A percentile compares a stretch with the other conserved stretches of the same genome.
These are phyloP conservation scores for Brachyistius frenatus DNA, from an alignment of 2,113 vertebrate species.

Conservation along the genomic window DNA sequence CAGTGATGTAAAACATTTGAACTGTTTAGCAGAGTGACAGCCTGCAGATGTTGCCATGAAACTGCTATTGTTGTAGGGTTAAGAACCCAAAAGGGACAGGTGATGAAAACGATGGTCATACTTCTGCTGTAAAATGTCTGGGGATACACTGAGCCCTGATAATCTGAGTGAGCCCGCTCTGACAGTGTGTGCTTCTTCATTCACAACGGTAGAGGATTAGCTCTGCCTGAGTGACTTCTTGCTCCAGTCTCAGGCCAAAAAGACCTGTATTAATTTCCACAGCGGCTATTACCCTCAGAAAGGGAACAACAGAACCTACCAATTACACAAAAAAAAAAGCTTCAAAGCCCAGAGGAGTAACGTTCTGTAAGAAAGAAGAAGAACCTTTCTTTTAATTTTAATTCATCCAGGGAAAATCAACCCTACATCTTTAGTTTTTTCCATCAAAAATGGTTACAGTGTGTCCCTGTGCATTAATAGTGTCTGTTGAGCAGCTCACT, in stretches of 20 bases:
- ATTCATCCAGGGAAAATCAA: constrained; percentile 16
- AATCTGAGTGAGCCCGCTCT: constrained; percentile 26
- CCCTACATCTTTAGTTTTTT: not conserved
- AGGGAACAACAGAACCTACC: constrained; percentile 46
- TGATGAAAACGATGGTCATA: constrained; percentile 43
- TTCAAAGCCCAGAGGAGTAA: constrained; percentile 35
- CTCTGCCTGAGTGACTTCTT: constrained; percentile 57
- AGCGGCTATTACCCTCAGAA: constrained; percentile 41
- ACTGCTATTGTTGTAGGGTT: constrained; percentile 17
- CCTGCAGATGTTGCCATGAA: constrained; percentile 17
- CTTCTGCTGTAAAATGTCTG: constrained; percentile 16
- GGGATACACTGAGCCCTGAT: constrained; percentile 40
- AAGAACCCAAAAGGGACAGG: constrained; percentile 16
- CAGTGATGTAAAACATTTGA: too few relatives aligned
- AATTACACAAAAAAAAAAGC: constrained; percentile 49
- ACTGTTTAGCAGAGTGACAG: too few relatives aligned
- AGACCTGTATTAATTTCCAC: constrained; percentile 63
- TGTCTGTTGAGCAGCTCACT: not conserved
- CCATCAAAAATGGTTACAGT: not conserved
- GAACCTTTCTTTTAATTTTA: constrained; percentile 14
- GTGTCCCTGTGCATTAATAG: not conserved
- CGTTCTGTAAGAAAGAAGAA: constrained; percentile 12
- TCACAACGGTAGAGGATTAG: constrained; percentile 50
- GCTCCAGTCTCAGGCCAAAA: constrained; percentile 39
- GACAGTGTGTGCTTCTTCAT: constrained; percentile 38